Evolutionary conservation across 2,113 vertebrate species (phyloP).

Genomic region (Pluvianellus socialis): DNA sequence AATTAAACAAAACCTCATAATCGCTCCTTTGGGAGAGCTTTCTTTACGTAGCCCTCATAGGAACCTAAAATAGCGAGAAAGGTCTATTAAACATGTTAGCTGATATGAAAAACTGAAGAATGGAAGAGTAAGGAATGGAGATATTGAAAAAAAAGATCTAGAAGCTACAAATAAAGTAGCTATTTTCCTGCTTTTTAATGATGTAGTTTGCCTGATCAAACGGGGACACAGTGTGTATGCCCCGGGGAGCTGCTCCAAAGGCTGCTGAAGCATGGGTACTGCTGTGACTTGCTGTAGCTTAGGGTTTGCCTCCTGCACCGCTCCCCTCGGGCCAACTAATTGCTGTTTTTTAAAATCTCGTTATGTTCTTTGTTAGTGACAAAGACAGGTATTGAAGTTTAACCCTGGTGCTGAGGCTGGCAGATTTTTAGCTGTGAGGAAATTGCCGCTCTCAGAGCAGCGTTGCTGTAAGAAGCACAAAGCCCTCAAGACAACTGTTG

Average conservation of each 20-base stretch:
- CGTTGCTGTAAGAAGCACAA: not conserved
- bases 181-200: not conserved
- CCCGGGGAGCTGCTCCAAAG: not conserved
- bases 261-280: not conserved
- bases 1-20: not conserved
- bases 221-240: accelerated
- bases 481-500: too few species aligned
- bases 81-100: not conserved
- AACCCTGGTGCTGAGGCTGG: not conserved
- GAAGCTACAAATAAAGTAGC: not conserved
- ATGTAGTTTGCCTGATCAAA: not conserved
- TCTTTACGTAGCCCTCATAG: not conserved
- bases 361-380: not conserved
- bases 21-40: not conserved
- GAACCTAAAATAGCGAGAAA: not conserved
- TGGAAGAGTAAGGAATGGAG: not conserved
- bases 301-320: not conserved
- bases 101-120: not conserved
- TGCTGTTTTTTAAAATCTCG: not conserved
- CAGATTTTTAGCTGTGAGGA: not conserved
- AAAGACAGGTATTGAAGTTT: not conserved
- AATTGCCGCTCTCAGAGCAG: not conserved
- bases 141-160: not conserved
- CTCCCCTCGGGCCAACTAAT: not conserved
- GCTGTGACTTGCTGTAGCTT: not conserved